A percentile compares a stretch with the other conserved stretches of the same genome.
These are phyloP conservation scores for Nomada ruficornis DNA, from an alignment of 2,888 invertebrate species.

Conservation along the genomic window DNA sequence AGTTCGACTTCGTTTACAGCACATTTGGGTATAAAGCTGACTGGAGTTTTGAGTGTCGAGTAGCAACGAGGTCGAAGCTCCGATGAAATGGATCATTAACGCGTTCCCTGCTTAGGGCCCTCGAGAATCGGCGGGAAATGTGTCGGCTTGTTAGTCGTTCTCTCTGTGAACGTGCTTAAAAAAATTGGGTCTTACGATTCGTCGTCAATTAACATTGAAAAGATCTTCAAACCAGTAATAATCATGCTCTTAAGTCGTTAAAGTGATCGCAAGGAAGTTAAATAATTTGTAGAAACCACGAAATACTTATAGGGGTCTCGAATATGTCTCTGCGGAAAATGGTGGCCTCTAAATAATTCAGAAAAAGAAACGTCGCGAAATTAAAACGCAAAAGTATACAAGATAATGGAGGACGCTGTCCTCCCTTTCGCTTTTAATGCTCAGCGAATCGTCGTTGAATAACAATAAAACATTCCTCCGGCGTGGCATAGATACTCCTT, in stretches of 20 bases:
- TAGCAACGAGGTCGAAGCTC: slow-evolving; percentile 4
- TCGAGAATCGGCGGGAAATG: slow-evolving; percentile 1
- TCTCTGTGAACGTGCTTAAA: too few species aligned
- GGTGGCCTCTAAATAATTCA: background rate
- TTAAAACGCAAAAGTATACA: background rate
- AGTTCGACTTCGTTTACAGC: slow-evolving; percentile 17
- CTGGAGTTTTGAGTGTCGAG: slow-evolving; percentile 11
- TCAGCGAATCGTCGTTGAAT: slow-evolving; percentile 31
- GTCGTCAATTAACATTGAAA: background rate
- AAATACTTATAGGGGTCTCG: too few species aligned
- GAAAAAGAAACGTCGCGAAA: background rate
- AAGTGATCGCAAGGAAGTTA: too few species aligned
- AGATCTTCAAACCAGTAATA: too few species aligned
- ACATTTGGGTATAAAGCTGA: background rate
- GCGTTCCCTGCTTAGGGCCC: background rate
- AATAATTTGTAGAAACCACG: too few species aligned
- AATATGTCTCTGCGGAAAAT: too few species aligned
- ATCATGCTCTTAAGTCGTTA: too few species aligned
- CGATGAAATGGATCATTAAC: slow-evolving; percentile 28
- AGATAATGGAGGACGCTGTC: slow-evolving; percentile 17
- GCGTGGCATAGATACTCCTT: slow-evolving; percentile 44
- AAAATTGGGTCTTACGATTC: background rate
- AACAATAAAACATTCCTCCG: slow-evolving; percentile 41
- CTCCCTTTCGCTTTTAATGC: slow-evolving; percentile 31
- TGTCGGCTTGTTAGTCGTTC: background rate